Conservation (phyloP, 23 tunicate species). For the Aplidium turbinatum region DNA sequence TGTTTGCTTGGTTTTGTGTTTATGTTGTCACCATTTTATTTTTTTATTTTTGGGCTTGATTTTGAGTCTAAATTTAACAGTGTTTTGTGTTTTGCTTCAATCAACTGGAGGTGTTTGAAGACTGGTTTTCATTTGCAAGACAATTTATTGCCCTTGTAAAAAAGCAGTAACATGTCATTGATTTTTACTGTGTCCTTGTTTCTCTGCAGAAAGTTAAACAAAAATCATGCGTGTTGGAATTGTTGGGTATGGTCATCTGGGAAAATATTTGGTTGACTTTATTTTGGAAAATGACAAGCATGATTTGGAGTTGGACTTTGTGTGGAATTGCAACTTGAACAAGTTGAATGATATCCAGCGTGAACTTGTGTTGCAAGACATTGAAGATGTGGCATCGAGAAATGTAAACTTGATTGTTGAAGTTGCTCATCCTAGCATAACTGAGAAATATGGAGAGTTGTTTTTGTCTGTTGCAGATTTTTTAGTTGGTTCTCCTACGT, state of each 20-base stretch:
- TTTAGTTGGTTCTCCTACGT: conserved; percentile 87
- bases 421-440: conserved; percentile 83
- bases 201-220: too few species aligned
- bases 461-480: conserved; percentile 59
- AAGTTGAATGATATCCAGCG: conserved; percentile 20
- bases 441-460: conserved; percentile 48
- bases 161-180: too few species aligned
- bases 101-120: too few species aligned
- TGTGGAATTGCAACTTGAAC: conserved; percentile 75
- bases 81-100: too few species aligned
- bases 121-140: too few species aligned
- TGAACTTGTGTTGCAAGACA: conserved; percentile 41
- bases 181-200: too few species aligned
- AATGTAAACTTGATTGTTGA: conserved; percentile 79
- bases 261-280: conserved; percentile 48
- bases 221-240: conserved; percentile 83
- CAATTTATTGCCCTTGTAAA: too few species aligned
- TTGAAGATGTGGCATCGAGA: conserved; percentile 32
- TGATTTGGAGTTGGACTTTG: conserved; percentile 66
- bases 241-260: conserved; percentile 77
- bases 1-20: too few species aligned
- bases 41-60: too few species aligned
- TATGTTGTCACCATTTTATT: too few species aligned
- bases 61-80: too few species aligned
- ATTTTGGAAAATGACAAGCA: conserved; percentile 31